These are phyloP conservation scores for Amphiprion percula DNA, from an alignment of 2,113 vertebrate genomes.

Conservation along the genomic window DNA sequence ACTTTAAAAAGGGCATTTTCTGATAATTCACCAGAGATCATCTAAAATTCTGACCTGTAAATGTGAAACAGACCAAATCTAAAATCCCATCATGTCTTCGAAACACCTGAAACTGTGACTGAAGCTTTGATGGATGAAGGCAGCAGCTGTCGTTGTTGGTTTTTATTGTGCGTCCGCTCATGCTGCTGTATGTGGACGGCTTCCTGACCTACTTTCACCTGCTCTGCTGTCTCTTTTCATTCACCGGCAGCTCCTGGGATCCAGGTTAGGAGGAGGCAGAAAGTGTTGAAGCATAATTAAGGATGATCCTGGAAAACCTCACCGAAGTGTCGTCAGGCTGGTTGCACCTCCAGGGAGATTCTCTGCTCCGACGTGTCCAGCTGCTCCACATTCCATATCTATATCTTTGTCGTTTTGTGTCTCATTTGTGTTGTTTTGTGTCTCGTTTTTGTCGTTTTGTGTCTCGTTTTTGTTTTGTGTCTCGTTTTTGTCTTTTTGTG, in stretches of 20 bases:
- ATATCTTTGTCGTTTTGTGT: no score
- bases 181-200: neutral
- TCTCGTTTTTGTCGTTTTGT: no score
- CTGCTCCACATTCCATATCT: neutral
- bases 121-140: conserved; percentile 20
- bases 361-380: conserved; percentile 5
- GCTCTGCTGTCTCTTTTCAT: neutral
- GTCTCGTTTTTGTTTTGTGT: no score
- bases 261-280: neutral
- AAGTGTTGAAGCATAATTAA: conserved; percentile 7
- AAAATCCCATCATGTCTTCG: neutral
- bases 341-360: neutral
- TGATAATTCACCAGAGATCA: no score
- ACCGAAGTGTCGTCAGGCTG: conserved; percentile 32
- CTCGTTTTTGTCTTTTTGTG: no score
- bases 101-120: neutral
- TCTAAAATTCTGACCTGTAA: no score
- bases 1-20: no score
- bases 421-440: no score
- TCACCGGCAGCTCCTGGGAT: no score
- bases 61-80: no score
- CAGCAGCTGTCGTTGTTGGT: conserved; percentile 6
- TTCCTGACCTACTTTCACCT: conserved; percentile 58
- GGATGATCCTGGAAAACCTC: conserved; percentile 14
- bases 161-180: conserved; percentile 32